Evolutionary conservation across 2,113 vertebrate species (phyloP).

Genomic region (Tretioscincus oriximinensis): DNA sequence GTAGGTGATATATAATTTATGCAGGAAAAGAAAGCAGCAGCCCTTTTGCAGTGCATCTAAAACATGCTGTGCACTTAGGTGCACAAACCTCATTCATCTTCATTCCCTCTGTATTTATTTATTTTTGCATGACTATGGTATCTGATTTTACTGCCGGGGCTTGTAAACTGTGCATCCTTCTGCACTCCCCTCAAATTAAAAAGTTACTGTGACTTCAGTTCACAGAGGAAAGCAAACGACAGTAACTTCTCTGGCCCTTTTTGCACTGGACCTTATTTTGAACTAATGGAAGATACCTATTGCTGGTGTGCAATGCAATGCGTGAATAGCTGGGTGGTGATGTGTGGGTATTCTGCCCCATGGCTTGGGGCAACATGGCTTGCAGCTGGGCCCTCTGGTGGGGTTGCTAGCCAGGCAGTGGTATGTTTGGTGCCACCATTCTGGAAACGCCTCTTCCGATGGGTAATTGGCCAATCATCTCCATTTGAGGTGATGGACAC

Average conservation of each 20-base stretch:
- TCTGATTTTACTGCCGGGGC: not conserved
- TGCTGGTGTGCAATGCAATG: too few species aligned
- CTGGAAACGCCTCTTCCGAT: too few species aligned
- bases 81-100: not conserved
- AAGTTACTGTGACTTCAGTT: not conserved
- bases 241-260: not conserved
- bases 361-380: too few species aligned
- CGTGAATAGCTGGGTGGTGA: too few species aligned
- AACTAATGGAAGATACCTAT: too few species aligned
- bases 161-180: not conserved
- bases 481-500: too few species aligned
- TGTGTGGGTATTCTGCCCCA: too few species aligned
- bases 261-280: too few species aligned
- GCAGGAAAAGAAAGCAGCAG: conserved; percentile 39
- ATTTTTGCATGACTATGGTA: not conserved
- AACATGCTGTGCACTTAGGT: not conserved
- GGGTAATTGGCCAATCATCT: too few species aligned
- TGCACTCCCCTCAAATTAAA: conserved; percentile 22
- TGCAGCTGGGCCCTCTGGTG: too few species aligned
- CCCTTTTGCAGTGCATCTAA: conserved; percentile 48
- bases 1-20: conserved; percentile 54
- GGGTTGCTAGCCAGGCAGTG: too few species aligned
- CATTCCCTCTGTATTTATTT: not conserved
- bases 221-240: not conserved
- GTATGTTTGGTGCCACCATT: too few species aligned